Evolutionary conservation across 2,113 vertebrate species (phyloP).

Genomic region (Acrocephalus arundinaceus): DNA sequence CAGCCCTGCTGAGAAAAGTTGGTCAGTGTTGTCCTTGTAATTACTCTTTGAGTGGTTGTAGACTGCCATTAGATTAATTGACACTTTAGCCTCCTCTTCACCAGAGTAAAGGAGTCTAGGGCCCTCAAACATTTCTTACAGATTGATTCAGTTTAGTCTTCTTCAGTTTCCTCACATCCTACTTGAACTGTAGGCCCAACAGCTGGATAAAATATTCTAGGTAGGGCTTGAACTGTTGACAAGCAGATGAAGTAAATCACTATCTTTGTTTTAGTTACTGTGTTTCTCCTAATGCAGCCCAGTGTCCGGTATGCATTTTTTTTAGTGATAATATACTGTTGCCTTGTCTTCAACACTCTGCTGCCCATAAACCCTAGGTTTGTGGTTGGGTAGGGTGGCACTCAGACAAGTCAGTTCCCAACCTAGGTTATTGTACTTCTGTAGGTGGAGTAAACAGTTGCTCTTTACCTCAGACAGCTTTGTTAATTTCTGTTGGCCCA

Average conservation of each 20-base stretch:
- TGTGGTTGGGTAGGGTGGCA: background rate
- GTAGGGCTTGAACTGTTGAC: background rate
- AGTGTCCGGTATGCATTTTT: background rate
- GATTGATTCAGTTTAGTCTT: background rate
- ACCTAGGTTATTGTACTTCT: background rate
- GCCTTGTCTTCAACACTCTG: fast-evolving
- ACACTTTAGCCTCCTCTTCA: background rate
- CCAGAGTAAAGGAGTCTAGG: background rate
- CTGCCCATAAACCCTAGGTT: background rate
- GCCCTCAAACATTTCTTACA: background rate
- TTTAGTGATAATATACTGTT: background rate
- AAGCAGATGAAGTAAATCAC: background rate
- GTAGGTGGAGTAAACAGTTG: background rate
- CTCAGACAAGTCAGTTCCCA: background rate
- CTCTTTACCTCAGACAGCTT: background rate
- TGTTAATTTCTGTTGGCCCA: background rate
- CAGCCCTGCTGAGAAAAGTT: background rate
- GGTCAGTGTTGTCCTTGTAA: background rate
- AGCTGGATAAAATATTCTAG: background rate
- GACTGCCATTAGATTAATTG: background rate
- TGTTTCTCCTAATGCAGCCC: background rate
- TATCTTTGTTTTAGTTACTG: background rate
- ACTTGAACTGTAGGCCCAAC: background rate
- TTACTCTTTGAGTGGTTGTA: background rate
- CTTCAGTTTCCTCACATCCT: background rate